These are phyloP conservation scores for Calliopum simillimum DNA, from an alignment of 2,888 invertebrate genomes.

Conservation along the genomic window DNA sequence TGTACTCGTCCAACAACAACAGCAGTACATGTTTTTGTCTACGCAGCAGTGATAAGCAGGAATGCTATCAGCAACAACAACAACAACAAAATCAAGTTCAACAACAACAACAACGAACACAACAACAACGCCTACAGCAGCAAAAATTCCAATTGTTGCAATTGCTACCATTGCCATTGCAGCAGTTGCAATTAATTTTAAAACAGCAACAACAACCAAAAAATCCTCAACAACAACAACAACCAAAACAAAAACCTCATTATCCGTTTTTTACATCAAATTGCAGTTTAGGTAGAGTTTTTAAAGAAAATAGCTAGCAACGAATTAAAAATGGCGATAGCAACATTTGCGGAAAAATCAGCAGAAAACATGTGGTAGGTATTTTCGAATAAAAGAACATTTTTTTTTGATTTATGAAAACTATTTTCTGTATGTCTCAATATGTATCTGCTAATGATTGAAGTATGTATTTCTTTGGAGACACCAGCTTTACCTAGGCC, in stretches of 20 bases:
- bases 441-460: no score
- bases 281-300: slow-evolving; percentile 8
- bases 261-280: slow-evolving; percentile 20
- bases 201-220: slow-evolving; percentile 29
- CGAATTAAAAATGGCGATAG: slow-evolving; percentile 5
- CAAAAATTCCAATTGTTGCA: slow-evolving; percentile 33
- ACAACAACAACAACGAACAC: slow-evolving; percentile 30
- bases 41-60: slow-evolving; percentile 10
- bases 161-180: slow-evolving; percentile 46
- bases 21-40: slow-evolving; percentile 5
- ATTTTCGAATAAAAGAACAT: no score
- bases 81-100: slow-evolving; percentile 37
- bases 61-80: slow-evolving; percentile 24
- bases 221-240: slow-evolving; percentile 1
- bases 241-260: not conserved
- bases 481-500: no score
- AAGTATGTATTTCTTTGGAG: no score
- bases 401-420: no score
- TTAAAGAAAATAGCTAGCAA: slow-evolving; percentile 4
- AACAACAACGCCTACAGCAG: slow-evolving; percentile 28
- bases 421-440: no score
- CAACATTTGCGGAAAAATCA: not conserved
- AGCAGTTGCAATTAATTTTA: slow-evolving; percentile 41
- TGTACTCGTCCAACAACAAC: slow-evolving; percentile 36
- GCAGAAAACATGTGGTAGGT: slow-evolving; percentile 16